Evolutionary conservation across 1,140 invertebrate genomes (phyloP).

Genomic region (Lepidurus arcticus): DNA sequence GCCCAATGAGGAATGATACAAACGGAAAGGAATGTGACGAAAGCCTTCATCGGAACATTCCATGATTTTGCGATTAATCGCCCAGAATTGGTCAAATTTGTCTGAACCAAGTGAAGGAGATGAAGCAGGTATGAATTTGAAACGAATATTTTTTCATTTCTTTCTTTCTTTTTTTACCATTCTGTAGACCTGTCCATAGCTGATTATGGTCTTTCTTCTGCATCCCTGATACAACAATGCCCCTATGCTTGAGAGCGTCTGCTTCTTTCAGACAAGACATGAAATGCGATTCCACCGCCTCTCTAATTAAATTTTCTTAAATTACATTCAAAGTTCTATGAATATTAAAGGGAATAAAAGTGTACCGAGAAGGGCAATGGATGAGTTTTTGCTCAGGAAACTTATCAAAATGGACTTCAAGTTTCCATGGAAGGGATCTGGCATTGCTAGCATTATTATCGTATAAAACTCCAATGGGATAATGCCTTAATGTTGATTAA

Average conservation of each 20-base stretch:
- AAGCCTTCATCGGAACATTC: slow-evolving; percentile 73
- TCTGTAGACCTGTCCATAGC: slow-evolving; percentile 86
- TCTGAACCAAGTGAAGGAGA: slow-evolving; percentile 53
- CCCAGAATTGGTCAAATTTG: slow-evolving; percentile 99
- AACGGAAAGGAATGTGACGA: slow-evolving; percentile 85
- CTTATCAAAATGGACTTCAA: slow-evolving; percentile 92
- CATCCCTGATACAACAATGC: slow-evolving; percentile 87
- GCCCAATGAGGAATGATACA: slow-evolving; percentile 54
- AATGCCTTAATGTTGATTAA: slow-evolving; percentile 59
- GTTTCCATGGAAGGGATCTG: slow-evolving; percentile 77
- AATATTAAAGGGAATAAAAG: slow-evolving; percentile 25
- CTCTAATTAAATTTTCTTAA: slow-evolving; percentile 52
- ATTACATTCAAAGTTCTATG: slow-evolving; percentile 40
- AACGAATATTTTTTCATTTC: no score
- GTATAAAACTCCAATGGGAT: slow-evolving; percentile 90
- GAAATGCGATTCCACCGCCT: slow-evolving; percentile 86
- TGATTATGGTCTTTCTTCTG: slow-evolving; percentile 97
- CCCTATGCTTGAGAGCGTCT: slow-evolving; percentile 89
- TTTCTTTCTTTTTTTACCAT: no score
- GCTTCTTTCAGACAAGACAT: slow-evolving; percentile 96
- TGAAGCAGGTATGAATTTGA: slow-evolving; percentile 23
- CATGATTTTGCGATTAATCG: slow-evolving; percentile 91
- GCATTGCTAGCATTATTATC: slow-evolving; percentile 69
- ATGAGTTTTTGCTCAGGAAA: slow-evolving; percentile 76
- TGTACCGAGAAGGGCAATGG: slow-evolving; percentile 68